Conservation (phyloP, 2,797 vertebrate species). For the Heteromormyrus szaboi region DNA sequence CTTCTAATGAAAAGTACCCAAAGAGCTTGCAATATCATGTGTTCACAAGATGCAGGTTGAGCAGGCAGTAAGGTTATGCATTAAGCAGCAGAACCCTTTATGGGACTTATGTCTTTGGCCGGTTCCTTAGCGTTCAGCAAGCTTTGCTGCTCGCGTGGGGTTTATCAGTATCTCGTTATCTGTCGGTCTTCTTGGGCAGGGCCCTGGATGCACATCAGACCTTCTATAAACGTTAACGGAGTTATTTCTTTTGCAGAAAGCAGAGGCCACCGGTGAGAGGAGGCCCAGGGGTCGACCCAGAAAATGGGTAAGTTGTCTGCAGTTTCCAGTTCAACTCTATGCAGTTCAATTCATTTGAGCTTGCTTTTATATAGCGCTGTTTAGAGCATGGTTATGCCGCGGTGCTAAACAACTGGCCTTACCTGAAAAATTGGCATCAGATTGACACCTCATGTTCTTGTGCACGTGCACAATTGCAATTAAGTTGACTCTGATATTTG, state of each 20-base stretch:
- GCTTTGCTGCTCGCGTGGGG: background rate
- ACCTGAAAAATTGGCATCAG: background rate
- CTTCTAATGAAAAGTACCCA: background rate
- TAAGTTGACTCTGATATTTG: background rate
- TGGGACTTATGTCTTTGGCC: background rate
- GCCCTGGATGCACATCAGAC: background rate
- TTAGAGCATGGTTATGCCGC: background rate
- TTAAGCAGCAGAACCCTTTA: background rate
- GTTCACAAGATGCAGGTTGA: background rate
- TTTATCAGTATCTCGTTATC: background rate
- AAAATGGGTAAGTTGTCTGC: slow-evolving; percentile 79
- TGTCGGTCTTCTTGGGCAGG: background rate
- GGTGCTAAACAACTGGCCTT: background rate
- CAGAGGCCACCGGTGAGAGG: slow-evolving; percentile 84
- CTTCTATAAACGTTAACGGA: background rate
- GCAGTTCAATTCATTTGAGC: background rate
- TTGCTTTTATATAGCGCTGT: background rate
- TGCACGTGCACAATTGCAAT: background rate
- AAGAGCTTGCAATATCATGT: background rate
- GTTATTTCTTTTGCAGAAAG: slow-evolving; percentile 42
- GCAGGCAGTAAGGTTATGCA: background rate
- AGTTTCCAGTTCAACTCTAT: background rate
- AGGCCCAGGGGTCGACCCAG: slow-evolving; percentile 89
- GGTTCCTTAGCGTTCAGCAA: background rate
- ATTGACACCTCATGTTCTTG: background rate